These are phyloP conservation scores for Criorhina ranunculi DNA, from an alignment of 2,888 invertebrate genomes.

Conservation along the genomic window DNA sequence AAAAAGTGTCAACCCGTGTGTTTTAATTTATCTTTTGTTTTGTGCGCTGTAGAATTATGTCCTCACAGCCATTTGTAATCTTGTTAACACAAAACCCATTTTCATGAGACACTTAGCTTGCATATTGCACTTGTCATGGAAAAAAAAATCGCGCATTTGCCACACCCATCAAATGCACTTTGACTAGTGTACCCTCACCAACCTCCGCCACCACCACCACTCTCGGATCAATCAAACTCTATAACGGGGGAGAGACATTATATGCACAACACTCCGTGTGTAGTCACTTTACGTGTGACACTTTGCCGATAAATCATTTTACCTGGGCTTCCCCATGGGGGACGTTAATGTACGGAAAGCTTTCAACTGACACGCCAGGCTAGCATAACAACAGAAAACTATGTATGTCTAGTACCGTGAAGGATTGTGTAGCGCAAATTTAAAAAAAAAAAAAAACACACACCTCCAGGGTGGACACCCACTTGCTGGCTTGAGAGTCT, in stretches of 20 bases:
- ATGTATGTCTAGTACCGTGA: slow-evolving; percentile 4
- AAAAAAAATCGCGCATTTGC: slow-evolving; percentile 36
- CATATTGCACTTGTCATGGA: slow-evolving; percentile 62
- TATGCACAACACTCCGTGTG: slow-evolving; percentile 19
- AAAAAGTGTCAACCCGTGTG: slow-evolving; percentile 59
- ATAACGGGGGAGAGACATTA: slow-evolving; percentile 8
- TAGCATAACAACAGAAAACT: not conserved
- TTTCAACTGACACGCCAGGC: slow-evolving; percentile 53
- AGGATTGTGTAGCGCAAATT: slow-evolving; percentile 31
- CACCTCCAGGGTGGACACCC: slow-evolving; percentile 71
- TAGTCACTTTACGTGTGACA: slow-evolving; percentile 62
- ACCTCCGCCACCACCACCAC: slow-evolving; percentile 14
- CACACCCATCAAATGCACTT: slow-evolving; percentile 70
- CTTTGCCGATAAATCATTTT: slow-evolving; percentile 73
- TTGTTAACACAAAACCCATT: slow-evolving; percentile 66
- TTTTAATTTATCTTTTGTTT: slow-evolving; percentile 69
- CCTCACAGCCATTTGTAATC: slow-evolving; percentile 71
- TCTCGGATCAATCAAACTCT: slow-evolving; percentile 65
- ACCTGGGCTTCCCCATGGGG: slow-evolving; percentile 68
- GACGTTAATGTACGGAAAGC: slow-evolving; percentile 68
- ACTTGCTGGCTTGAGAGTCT: slow-evolving; percentile 56
- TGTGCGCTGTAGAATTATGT: slow-evolving; percentile 26
- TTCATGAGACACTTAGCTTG: slow-evolving; percentile 29
- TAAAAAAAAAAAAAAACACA: slow-evolving; percentile 44
- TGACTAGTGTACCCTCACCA: slow-evolving; percentile 19